Percentiles rank a stretch among this genome's conserved stretches.
Conservation (phyloP, 2,797 vertebrate genomes). For the Macropodus opercularis region DNA sequence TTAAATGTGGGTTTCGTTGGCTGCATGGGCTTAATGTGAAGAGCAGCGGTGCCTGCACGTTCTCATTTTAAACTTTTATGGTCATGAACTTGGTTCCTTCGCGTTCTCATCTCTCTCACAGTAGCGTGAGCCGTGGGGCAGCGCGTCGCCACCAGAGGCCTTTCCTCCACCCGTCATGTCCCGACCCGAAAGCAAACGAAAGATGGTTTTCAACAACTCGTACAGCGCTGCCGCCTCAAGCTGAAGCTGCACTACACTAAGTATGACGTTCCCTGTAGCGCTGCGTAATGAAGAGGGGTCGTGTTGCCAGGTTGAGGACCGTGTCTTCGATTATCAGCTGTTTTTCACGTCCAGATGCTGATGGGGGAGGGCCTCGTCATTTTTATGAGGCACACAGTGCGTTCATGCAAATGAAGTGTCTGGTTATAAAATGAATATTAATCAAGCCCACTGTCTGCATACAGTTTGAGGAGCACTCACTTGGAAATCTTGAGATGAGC, state of each 20-base stretch:
- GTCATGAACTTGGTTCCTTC: neutral
- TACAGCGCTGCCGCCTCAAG: conserved; percentile 50
- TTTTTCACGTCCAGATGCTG: conserved; percentile 76
- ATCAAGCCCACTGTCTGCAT: conserved; percentile 66
- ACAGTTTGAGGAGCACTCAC: conserved; percentile 67
- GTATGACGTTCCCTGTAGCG: conserved; percentile 68
- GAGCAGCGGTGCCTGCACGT: neutral
- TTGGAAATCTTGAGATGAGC: conserved; percentile 68
- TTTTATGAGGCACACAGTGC: conserved; percentile 69
- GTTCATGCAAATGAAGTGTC: conserved; percentile 73
- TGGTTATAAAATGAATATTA: conserved; percentile 70
- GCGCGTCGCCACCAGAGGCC: conserved; percentile 43
- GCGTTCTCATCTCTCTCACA: neutral
- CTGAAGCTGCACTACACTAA: conserved; percentile 56
- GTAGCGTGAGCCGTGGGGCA: conserved; percentile 1
- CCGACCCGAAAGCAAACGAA: conserved; percentile 58
- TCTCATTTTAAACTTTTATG: neutral
- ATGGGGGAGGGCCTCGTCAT: conserved; percentile 62
- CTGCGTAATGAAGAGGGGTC: conserved; percentile 71
- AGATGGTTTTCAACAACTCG: conserved; percentile 55
- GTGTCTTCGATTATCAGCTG: conserved; percentile 64
- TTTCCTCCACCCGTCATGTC: conserved; percentile 47
- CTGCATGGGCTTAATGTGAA: neutral
- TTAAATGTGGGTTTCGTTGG: neutral
- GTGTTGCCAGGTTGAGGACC: conserved; percentile 65